A percentile compares a stretch with the other conserved stretches of the same genome.
phyloP scores from a whole-genome alignment of 2,888 invertebrate genomes.

The Strigamia maritima region DNA sequence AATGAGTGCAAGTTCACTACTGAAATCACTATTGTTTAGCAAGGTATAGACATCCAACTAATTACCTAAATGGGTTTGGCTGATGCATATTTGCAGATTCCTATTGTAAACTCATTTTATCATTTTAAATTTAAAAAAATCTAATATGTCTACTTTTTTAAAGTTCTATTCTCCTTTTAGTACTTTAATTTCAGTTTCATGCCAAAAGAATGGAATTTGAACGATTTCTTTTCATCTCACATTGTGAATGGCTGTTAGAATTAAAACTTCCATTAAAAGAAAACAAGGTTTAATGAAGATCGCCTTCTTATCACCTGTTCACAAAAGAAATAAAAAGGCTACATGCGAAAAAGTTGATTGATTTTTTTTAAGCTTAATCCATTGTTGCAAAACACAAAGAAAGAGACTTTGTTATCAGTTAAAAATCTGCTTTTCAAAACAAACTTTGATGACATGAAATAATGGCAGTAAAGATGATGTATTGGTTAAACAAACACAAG shows the following conservation, averaged over 20 bases:
- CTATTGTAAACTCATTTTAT: no score
- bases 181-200: no score
- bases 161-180: background rate
- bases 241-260: background rate
- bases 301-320: conserved; percentile 4
- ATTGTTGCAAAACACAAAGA: background rate
- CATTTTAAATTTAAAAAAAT: no score
- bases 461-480: background rate
- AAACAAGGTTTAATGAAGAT: conserved; percentile 1
- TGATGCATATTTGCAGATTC: no score
- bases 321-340: background rate
- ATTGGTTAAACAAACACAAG: no score
- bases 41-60: no score
- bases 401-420: background rate
- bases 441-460: background rate
- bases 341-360: background rate
- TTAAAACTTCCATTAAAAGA: background rate
- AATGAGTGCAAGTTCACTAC: no score
- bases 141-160: no score
- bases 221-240: background rate
- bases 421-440: background rate
- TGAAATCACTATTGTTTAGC: no score
- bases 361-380: background rate
- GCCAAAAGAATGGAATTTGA: background rate
- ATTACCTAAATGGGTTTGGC: no score